Evolutionary conservation across 2,113 vertebrate species (phyloP).

Genomic region (Ivindomyrus marchei): DNA sequence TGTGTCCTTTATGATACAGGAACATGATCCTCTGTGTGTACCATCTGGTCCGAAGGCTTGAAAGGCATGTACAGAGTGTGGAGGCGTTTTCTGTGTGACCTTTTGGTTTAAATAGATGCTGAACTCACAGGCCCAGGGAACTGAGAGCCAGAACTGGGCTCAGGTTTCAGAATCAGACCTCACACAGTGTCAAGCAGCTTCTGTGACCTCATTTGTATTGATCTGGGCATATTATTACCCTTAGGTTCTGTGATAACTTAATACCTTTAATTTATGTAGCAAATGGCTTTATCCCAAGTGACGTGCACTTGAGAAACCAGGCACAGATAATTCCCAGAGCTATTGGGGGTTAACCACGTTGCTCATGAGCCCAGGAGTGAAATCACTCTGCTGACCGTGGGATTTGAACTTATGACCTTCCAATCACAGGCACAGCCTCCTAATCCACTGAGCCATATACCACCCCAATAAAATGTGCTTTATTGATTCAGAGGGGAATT

Average conservation of each 20-base stretch:
- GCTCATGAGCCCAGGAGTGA: neutral
- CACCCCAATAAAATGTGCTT: neutral
- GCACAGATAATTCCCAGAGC: neutral
- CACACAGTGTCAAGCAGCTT: neutral
- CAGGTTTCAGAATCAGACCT: neutral
- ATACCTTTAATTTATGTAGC: neutral
- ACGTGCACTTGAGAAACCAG: neutral
- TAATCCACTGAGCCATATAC: neutral
- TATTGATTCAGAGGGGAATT: neutral
- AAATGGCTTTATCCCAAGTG: neutral
- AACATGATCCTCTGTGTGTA: neutral
- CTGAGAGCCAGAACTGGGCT: neutral
- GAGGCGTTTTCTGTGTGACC: neutral
- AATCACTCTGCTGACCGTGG: neutral
- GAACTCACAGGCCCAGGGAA: neutral
- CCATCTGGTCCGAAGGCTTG: neutral
- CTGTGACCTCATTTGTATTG: neutral
- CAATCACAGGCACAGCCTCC: neutral
- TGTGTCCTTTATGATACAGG: neutral
- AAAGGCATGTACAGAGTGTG: neutral
- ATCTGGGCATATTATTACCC: neutral
- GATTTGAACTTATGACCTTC: neutral
- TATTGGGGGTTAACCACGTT: neutral
- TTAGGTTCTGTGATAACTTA: neutral
- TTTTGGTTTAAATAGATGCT: neutral